phyloP scores from a whole-genome alignment of 2,797 vertebrate genomes.

The Sorex maritimensis region DNA sequence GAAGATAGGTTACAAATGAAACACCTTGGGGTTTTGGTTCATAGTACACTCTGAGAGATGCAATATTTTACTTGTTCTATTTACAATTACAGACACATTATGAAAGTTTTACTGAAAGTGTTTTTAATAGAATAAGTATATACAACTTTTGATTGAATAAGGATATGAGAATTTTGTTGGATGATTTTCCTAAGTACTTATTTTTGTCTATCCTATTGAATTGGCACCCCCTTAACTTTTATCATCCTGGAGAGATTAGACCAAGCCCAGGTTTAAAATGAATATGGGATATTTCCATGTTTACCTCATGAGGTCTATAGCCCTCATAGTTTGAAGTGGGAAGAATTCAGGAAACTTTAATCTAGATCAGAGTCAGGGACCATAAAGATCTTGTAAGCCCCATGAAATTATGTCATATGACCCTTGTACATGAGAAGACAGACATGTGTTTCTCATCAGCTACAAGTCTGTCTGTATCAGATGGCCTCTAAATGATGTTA shows the following conservation, averaged over 20 bases:
- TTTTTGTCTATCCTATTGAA: neutral
- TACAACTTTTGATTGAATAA: slow-evolving; percentile 40
- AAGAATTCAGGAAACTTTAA: slow-evolving; percentile 49
- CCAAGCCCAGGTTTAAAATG: slow-evolving; percentile 33
- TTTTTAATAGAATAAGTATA: neutral
- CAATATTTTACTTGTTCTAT: slow-evolving; percentile 55
- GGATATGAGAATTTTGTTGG: too few species aligned
- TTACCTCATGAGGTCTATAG: neutral
- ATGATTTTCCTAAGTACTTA: slow-evolving; percentile 39
- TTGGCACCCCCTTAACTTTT: neutral
- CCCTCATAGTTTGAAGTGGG: slow-evolving; percentile 40
- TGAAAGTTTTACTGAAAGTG: neutral
- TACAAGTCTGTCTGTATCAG: too few species aligned
- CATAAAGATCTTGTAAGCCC: neutral
- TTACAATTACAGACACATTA: neutral
- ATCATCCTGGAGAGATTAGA: neutral
- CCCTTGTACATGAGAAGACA: too few species aligned
- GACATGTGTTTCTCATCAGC: too few species aligned
- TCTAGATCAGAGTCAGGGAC: slow-evolving; percentile 42
- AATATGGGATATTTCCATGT: neutral
- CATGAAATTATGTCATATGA: too few species aligned
- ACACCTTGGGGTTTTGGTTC: neutral
- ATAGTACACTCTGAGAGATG: neutral
- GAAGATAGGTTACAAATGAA: slow-evolving; percentile 40
- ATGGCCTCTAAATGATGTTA: too few species aligned